Evolutionary conservation across 2,888 invertebrate species (phyloP).

Genomic region (Erebia epiphron): DNA sequence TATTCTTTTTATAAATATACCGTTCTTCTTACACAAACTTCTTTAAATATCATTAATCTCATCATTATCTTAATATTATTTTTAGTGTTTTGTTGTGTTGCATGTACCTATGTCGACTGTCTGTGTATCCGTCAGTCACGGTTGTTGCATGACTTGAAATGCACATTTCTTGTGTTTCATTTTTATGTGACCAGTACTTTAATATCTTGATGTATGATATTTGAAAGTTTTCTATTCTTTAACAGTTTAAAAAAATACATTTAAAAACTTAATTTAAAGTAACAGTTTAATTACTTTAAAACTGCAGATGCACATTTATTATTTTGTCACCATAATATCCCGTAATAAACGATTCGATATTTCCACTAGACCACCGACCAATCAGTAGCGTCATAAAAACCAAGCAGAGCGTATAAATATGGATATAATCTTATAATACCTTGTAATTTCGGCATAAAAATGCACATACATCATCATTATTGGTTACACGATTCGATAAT

Average conservation of each 20-base stretch:
- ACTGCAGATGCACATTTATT: no score
- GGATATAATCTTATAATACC: conserved; percentile 21
- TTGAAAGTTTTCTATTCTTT: no score
- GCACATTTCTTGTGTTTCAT: no score
- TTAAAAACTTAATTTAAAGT: no score
- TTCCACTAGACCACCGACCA: background rate
- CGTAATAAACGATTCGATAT: background rate
- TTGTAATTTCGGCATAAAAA: conserved; percentile 22
- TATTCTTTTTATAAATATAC: background rate
- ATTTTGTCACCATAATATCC: background rate
- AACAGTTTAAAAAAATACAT: no score
- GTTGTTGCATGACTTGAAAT: no score
- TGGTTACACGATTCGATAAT: conserved; percentile 32
- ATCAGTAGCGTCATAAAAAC: background rate
- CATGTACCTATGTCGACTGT: no score
- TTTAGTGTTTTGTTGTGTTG: no score
- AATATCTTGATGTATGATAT: no score
- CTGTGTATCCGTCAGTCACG: no score
- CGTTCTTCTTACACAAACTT: background rate
- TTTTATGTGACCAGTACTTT: background rate
- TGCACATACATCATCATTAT: conserved; percentile 28
- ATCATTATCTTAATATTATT: background rate
- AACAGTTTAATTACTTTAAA: no score
- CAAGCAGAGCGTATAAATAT: conserved; percentile 8
- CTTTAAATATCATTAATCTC: no score